A percentile compares a stretch with the other conserved stretches of the same genome.
phyloP scores from a whole-genome alignment of 2,888 invertebrate genomes.

The Helleia helle region DNA sequence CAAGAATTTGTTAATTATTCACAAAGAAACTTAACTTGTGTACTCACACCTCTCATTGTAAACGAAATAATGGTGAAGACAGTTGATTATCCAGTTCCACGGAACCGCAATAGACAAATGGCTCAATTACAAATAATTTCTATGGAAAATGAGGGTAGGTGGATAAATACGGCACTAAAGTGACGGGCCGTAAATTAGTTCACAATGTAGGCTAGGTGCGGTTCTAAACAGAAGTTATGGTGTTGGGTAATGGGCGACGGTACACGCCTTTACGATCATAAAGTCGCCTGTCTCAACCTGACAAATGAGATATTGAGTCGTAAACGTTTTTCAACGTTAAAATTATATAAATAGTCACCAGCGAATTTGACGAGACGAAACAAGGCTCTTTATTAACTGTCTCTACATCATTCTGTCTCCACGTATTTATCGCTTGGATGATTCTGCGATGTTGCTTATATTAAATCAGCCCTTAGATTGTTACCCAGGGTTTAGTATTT shows the following conservation, averaged over 20 bases:
- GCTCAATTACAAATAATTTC: slow-evolving; percentile 25
- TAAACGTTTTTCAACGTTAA: slow-evolving; percentile 30
- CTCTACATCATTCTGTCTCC: too few species aligned
- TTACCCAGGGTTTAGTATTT: too few species aligned
- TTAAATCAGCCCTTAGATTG: too few species aligned
- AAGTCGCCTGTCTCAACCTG: slow-evolving; percentile 42
- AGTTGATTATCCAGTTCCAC: slow-evolving; percentile 10
- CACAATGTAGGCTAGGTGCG: slow-evolving; percentile 41
- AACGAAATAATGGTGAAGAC: slow-evolving; percentile 1
- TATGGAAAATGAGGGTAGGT: slow-evolving; percentile 22
- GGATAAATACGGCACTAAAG: slow-evolving; percentile 32
- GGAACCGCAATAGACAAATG: slow-evolving; percentile 24
- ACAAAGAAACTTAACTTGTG: too few species aligned
- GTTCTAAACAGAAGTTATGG: slow-evolving; percentile 58
- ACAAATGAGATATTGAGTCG: slow-evolving; percentile 37
- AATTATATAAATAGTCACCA: too few species aligned
- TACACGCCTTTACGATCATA: slow-evolving; percentile 45
- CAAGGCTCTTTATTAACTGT: too few species aligned
- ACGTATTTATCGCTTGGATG: too few species aligned
- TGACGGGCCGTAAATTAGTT: slow-evolving; percentile 46
- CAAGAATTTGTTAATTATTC: too few species aligned
- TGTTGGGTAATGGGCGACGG: slow-evolving; percentile 48
- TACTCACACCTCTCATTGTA: too few species aligned
- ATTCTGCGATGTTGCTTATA: too few species aligned
- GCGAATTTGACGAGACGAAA: too few species aligned